Base-by-base conservation (phyloP, 2,113 vertebrate genomes). In the Oreochromis aureus region DNA sequence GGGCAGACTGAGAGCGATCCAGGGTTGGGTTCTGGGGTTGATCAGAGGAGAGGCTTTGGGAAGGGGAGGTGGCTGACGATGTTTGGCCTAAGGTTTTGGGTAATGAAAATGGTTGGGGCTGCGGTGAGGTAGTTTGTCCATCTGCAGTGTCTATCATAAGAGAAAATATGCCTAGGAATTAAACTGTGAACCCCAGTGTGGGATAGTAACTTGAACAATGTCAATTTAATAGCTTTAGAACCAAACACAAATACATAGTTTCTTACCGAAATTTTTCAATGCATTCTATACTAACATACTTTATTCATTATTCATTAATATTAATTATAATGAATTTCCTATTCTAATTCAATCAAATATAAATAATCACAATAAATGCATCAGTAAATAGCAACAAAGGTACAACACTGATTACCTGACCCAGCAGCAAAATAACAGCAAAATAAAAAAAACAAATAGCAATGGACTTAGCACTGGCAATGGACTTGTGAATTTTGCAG, bases 111-210 rank as follows among this genome's bases (percentile, higher is more conserved):
- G 97, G 96, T 94, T 96, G 96, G 96, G 94, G 96, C 97, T 96
- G 97, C 95, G 96, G 97, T 98, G 99, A 99, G 99, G 99, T 99
- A 99, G 99, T 98, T 98, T 96, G 97, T 98, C 98, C 97, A 97
- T 98, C 96, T 98, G 97, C 96, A 96, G 94, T 96, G 92, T 97
- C 96, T 97, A 92, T 76, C 69, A 81, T 69, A 79, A 61, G 86
- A 90, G 78, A 88, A 91, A 92, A 90, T 71, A 94, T 6, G 84
- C 80, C 63, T 55, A 39, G 63, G 24, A 92, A 91, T 88, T 86
- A 92, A 80, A 80, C 16, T 69, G 30, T 41, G 34, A 81, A 80
- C 48, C 7, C 13, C 34, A 27, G 15, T 51, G 24, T 78, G 24
- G 4, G 16, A 78, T 24, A 78, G 44, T 51, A 51, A 30, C 3